Evolutionary conservation across 1,140 invertebrate species (phyloP).

Genomic region (Cecropterus lyciades): DNA sequence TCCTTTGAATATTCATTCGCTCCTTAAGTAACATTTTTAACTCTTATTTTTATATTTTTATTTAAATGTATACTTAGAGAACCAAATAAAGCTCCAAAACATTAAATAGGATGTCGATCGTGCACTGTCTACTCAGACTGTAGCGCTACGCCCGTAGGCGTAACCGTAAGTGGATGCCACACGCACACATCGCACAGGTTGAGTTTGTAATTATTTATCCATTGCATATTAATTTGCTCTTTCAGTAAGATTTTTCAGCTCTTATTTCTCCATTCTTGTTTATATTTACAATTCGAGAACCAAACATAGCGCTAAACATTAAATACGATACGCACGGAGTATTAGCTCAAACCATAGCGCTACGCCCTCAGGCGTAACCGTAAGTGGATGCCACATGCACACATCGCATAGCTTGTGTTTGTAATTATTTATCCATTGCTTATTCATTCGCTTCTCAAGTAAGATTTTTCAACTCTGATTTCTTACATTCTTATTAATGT

Average conservation of each 20-base stretch:
- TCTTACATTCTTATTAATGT: no score
- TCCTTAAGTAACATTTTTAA: no score
- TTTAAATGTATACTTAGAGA: neutral
- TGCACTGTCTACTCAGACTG: neutral
- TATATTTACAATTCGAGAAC: no score
- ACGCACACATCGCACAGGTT: neutral
- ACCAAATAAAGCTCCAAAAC: neutral
- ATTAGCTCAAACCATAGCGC: neutral
- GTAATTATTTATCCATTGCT: constrained; percentile 11
- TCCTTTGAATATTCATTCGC: neutral
- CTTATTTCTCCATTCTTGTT: no score
- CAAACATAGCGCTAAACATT: no score
- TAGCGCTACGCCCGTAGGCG: neutral
- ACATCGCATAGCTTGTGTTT: neutral
- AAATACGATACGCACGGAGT: no score
- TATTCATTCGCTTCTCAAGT: no score
- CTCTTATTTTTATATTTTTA: neutral
- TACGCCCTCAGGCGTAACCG: neutral
- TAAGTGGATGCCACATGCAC: constrained; percentile 6
- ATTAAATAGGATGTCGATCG: no score
- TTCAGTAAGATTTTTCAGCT: no score
- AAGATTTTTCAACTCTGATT: no score
- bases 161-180: constrained; percentile 3
- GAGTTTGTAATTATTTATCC: constrained; percentile 7
- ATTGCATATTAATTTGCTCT: no score